phyloP scores from a whole-genome alignment of 2,888 invertebrate species.

The Drosophila subquinaria region DNA sequence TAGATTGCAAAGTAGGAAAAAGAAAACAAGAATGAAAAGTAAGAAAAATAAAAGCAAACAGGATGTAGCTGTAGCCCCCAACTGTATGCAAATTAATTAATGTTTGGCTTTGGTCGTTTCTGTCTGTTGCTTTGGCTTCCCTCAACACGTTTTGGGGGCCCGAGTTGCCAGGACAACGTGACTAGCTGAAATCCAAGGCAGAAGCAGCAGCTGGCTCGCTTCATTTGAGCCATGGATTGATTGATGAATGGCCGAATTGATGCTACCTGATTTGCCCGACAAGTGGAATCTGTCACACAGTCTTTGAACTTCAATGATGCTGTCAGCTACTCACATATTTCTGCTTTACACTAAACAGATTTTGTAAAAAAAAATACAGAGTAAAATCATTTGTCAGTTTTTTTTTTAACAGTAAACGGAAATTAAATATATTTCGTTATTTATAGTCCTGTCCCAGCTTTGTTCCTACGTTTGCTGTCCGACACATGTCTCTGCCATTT shows the following conservation, averaged over 20 bases:
- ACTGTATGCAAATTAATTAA: conserved; percentile 63
- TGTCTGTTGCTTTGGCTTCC: conserved; percentile 2
- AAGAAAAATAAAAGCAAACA: background rate
- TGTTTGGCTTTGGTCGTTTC: conserved; percentile 33
- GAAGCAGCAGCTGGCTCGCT: conserved; percentile 13
- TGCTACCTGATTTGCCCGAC: conserved; percentile 41
- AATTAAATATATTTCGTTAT: conserved; percentile 70
- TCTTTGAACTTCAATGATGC: conserved; percentile 51
- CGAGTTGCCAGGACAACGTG: conserved; percentile 44
- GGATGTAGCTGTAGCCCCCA: background rate
- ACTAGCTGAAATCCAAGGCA: conserved; percentile 9
- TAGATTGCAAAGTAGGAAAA: background rate
- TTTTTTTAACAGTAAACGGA: conserved; percentile 55
- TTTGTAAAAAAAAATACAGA: background rate
- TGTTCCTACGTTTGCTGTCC: conserved; percentile 2
- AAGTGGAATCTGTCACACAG: conserved; percentile 37
- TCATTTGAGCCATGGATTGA: conserved; percentile 48
- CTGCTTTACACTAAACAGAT: conserved; percentile 18
- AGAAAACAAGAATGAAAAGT: background rate
- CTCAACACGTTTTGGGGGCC: conserved; percentile 25
- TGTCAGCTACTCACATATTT: conserved; percentile 27
- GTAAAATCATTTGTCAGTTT: conserved; percentile 32
- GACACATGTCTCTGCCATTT: conserved; percentile 55
- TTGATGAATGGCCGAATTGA: conserved; percentile 40
- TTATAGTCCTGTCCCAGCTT: conserved; percentile 3